These are phyloP conservation scores for Lasioglossum figueresi DNA, from an alignment of 2,888 invertebrate species.

Conservation along the genomic window DNA sequence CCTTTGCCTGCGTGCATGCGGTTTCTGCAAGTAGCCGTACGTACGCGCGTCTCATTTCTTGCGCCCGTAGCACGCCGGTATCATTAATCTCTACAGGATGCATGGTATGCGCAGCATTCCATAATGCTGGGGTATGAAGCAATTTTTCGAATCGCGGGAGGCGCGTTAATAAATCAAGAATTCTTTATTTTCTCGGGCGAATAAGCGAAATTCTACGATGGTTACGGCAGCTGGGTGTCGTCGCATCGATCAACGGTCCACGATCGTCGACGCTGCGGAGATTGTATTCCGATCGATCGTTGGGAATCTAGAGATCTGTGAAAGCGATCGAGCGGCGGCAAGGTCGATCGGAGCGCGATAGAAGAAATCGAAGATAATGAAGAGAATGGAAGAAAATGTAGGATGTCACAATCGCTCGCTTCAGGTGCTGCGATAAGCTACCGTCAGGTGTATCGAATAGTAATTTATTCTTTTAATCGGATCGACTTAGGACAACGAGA, in stretches of 20 bases:
- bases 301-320: constrained; percentile 17
- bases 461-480: not conserved
- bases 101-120: constrained; percentile 42
- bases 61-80: constrained; percentile 28
- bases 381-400: not conserved
- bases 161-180: constrained; percentile 25
- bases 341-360: constrained; percentile 23
- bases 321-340: constrained; percentile 31
- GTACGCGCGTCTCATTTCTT: constrained; percentile 36
- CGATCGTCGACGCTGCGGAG: not conserved
- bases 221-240: not conserved
- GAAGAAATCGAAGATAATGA: constrained; percentile 20
- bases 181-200: not conserved
- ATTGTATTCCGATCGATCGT: constrained; percentile 27
- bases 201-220: not conserved
- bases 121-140: not conserved
- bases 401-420: not conserved
- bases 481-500: not conserved
- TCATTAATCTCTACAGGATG: constrained; percentile 40
- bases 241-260: not conserved
- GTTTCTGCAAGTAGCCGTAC: constrained; percentile 46
- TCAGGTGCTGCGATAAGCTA: not conserved
- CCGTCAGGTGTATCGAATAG: not conserved
- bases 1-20: constrained; percentile 22
- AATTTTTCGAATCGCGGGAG: constrained; percentile 11